Evolutionary conservation across 2,113 vertebrate genomes (phyloP), one percentile per base, ranked within the genome.

Genomic region (Mustela nigripes): DNA sequence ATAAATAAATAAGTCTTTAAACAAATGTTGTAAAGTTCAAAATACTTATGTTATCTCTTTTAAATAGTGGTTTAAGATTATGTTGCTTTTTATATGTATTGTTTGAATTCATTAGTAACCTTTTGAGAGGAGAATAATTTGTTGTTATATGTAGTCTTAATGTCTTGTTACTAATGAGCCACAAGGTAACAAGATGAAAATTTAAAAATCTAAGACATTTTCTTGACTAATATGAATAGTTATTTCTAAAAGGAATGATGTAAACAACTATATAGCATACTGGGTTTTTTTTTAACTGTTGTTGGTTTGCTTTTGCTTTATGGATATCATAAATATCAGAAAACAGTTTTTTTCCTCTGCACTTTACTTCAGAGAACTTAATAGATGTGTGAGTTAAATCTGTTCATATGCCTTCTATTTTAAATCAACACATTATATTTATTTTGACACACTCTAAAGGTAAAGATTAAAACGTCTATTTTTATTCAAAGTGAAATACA

Each of bases 391-490:
- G 76, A 84, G 3, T 89, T 85, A 83, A 18, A 65, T 19, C 56
- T 91, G 15, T 62, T 88, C 79, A 87, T 1, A 14, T 94, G n/a
- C 58, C 81, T 73, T 90, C 50, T 76, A 56, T 69, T 87, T 94
- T 87, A 33, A 91, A 56, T 65, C 63, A 88, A 69, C 50, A 67
- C 5, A 80, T 87, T 87, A 33, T 31, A 26, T 82, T 94, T 92
- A 80, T 94, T 14, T 15, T 82, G 76, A 82, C 24, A 80, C 22
- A 80, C 15, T 69, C 39, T 85, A 31, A 81, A 89, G 81, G 33
- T 97, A n/a, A 89, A 89, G 82, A 69, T 62, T 33, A 58, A 94
- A 76, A 76, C 42, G 45, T 74, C 39, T 80, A 19, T 62, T 84
- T 58, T 91, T 48, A 81, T 48, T 89, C 73, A 85, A 71, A 92